phyloP scores from a whole-genome alignment of 2,888 invertebrate species.

The Tricholauxania praeusta region DNA sequence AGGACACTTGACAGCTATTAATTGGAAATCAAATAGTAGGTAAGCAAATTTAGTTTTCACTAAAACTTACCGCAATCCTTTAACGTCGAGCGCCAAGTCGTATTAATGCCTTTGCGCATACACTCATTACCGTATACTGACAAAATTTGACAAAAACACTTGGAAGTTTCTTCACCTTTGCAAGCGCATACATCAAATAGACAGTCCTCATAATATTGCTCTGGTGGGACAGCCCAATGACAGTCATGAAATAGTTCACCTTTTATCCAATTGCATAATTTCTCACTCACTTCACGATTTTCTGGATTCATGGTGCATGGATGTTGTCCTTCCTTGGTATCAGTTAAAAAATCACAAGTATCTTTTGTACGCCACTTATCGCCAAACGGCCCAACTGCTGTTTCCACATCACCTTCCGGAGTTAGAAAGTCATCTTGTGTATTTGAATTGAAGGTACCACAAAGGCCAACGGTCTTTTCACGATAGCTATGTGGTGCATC shows the following conservation, averaged over 20 bases:
- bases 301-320: conserved; percentile 81
- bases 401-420: conserved; percentile 87
- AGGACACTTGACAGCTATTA: conserved; percentile 78
- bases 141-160: conserved; percentile 85
- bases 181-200: conserved; percentile 91
- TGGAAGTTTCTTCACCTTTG: conserved; percentile 69
- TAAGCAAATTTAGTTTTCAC: not conserved
- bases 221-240: conserved; percentile 84
- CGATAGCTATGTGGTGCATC: conserved; percentile 81
- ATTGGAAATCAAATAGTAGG: not conserved
- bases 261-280: conserved; percentile 73
- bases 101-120: conserved; percentile 76
- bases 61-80: conserved; percentile 77
- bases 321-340: conserved; percentile 73
- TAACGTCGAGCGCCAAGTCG: conserved; percentile 84
- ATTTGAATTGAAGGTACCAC: conserved; percentile 90
- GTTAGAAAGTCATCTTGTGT: conserved; percentile 91
- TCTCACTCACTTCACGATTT: conserved; percentile 78
- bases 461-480: conserved; percentile 83
- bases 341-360: conserved; percentile 75
- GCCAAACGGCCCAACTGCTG: conserved; percentile 82
- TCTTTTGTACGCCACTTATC: conserved; percentile 91
- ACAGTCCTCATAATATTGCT: conserved; percentile 83
- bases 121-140: conserved; percentile 87
- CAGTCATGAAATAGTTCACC: conserved; percentile 74